Evolutionary conservation across 2,888 invertebrate genomes (phyloP).

Genomic region (Leistus spinibarbis): DNA sequence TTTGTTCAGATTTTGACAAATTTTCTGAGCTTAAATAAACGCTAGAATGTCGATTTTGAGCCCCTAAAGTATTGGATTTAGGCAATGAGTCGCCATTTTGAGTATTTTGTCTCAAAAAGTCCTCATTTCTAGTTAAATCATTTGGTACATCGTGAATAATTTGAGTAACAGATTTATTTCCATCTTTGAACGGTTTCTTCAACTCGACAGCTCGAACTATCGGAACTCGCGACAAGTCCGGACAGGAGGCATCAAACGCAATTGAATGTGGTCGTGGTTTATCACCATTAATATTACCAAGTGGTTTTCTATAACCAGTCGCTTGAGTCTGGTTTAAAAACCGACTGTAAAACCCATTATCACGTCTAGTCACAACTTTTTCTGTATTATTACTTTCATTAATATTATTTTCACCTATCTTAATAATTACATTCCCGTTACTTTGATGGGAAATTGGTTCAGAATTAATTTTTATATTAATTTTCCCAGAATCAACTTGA

Average conservation of each 20-base stretch:
- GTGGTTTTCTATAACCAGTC: slow-evolving; percentile 51
- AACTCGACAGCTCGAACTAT: slow-evolving; percentile 60
- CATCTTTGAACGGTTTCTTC: slow-evolving; percentile 57
- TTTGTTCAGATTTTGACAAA: slow-evolving; percentile 21
- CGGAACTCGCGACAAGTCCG: slow-evolving; percentile 56
- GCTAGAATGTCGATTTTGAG: slow-evolving; percentile 38
- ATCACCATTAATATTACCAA: slow-evolving; percentile 50
- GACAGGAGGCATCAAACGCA: slow-evolving; percentile 51
- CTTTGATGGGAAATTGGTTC: slow-evolving; percentile 46
- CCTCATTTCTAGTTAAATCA: not conserved
- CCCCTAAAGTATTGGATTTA: slow-evolving; percentile 16
- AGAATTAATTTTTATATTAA: slow-evolving; percentile 53
- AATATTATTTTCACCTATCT: slow-evolving; percentile 48
- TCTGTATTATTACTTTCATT: not conserved
- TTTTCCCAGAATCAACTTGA: slow-evolving; percentile 44
- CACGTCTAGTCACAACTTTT: slow-evolving; percentile 27
- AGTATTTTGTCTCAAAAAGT: not conserved
- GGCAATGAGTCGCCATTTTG: not conserved
- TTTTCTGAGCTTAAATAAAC: slow-evolving; percentile 43
- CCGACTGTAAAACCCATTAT: slow-evolving; percentile 42
- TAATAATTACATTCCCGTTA: slow-evolving; percentile 53
- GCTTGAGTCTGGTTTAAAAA: slow-evolving; percentile 49
- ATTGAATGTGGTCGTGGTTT: slow-evolving; percentile 51
- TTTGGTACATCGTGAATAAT: slow-evolving; percentile 41
- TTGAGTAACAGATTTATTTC: slow-evolving; percentile 52